Evolutionary conservation across 2,888 invertebrate genomes (phyloP).

Genomic region (Brenthis hecate): DNA sequence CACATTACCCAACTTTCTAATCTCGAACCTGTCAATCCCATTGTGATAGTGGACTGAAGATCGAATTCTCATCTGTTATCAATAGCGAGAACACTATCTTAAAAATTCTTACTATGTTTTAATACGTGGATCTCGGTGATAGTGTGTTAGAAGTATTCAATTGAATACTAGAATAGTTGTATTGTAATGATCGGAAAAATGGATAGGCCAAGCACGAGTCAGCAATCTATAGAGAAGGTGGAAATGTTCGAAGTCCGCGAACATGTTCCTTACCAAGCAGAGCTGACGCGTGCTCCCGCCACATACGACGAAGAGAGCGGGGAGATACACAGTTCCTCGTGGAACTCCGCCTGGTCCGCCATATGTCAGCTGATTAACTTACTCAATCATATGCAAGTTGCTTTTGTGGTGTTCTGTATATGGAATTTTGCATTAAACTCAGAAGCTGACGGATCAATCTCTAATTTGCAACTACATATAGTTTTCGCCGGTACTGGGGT

Average conservation of each 20-base stretch:
- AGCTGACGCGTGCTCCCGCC: conserved; percentile 67
- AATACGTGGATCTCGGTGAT: conserved; percentile 25
- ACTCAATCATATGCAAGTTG: conserved; percentile 73
- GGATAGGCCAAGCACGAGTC: conserved; percentile 74
- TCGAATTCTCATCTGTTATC: conserved; percentile 65
- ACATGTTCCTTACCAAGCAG: conserved; percentile 75
- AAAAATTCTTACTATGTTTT: conserved; percentile 31
- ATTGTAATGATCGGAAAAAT: conserved; percentile 48
- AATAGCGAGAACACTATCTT: conserved; percentile 36
- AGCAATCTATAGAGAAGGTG: conserved; percentile 67
- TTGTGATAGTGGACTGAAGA: conserved; percentile 54
- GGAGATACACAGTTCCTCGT: conserved; percentile 57
- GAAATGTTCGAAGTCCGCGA: conserved; percentile 76
- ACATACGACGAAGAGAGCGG: conserved; percentile 73
- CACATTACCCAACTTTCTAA: conserved; percentile 69
- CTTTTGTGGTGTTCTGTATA: conserved; percentile 71
- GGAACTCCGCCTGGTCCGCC: conserved; percentile 71
- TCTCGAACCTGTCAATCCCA: conserved; percentile 68
- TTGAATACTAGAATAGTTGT: conserved; percentile 15
- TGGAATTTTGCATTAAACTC: conserved; percentile 74
- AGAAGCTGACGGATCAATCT: conserved; percentile 65
- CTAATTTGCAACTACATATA: conserved; percentile 73
- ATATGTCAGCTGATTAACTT: conserved; percentile 74
- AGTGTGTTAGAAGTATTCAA: conserved; percentile 26
- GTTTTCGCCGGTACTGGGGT: conserved; percentile 78